Conservation (phyloP, 2,113 vertebrate genomes). For the Eublepharis macularius region DNA sequence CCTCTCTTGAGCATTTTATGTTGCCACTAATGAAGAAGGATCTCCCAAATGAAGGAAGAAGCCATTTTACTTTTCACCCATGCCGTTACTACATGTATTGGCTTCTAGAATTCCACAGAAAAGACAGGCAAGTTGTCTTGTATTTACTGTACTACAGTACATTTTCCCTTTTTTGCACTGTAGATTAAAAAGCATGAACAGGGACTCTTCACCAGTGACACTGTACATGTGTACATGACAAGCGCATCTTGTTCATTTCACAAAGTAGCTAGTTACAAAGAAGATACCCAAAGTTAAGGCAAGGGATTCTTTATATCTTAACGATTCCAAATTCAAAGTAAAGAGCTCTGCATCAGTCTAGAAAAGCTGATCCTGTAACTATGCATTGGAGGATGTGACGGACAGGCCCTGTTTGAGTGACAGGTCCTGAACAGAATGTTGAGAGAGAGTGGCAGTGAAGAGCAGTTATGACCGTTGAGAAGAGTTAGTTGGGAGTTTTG, state of each 20-base stretch:
- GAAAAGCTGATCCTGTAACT: not conserved
- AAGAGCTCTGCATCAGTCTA: not conserved
- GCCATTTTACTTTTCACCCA: not conserved
- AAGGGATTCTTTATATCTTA: not conserved
- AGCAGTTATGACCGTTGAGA: no score
- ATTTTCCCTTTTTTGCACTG: not conserved
- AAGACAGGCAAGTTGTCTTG: not conserved
- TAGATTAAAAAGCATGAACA: not conserved
- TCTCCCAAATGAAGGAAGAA: not conserved
- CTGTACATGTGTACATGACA: not conserved
- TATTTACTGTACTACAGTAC: not conserved
- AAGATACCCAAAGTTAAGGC: not conserved
- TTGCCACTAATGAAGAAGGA: not conserved
- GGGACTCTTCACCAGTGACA: not conserved
- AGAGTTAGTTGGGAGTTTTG: no score
- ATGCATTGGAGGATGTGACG: not conserved
- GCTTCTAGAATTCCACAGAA: not conserved
- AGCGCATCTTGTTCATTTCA: not conserved
- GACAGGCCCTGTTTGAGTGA: no score
- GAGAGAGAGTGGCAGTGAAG: no score
- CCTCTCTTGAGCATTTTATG: not conserved
- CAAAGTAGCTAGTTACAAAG: not conserved
- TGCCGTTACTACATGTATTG: not conserved
- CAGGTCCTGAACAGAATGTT: no score
- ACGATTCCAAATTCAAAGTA: no score